Percentiles rank a stretch among this genome's conserved stretches.
phyloP scores from a whole-genome alignment of 1,140 invertebrate genomes.

The Macrobrachium rosenbergii region DNA sequence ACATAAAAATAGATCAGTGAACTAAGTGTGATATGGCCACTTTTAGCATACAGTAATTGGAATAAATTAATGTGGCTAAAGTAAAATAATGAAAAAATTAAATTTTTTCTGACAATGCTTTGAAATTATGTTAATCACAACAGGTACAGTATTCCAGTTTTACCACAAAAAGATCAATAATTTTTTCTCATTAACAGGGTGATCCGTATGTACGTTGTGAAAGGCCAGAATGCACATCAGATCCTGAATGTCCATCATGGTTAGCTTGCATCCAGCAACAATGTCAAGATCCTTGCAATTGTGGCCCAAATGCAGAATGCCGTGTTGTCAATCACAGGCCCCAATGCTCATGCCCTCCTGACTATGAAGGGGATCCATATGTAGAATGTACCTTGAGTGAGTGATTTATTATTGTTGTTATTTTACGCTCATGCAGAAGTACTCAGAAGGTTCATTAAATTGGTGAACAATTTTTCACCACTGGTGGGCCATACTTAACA shows the following conservation, averaged over 20 bases:
- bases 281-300: slow-evolving; percentile 82
- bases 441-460: no score
- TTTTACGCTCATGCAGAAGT: no score
- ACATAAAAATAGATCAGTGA: no score
- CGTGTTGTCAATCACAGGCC: slow-evolving; percentile 81
- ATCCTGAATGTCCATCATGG: slow-evolving; percentile 82
- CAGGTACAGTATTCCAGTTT: no score
- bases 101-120: no score
- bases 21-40: no score
- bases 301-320: slow-evolving; percentile 82
- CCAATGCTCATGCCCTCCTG: slow-evolving; percentile 81
- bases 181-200: slow-evolving; percentile 82
- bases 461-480: no score
- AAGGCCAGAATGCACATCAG: slow-evolving; percentile 81
- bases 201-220: slow-evolving; percentile 83
- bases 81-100: no score
- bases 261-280: slow-evolving; percentile 86
- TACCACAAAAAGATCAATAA: slow-evolving; percentile 73
- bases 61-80: no score
- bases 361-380: slow-evolving; percentile 84
- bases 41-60: no score
- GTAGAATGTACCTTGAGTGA: slow-evolving; percentile 76
- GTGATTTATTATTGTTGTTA: slow-evolving; percentile 36
- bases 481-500: no score
- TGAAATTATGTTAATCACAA: not conserved